phyloP scores from a whole-genome alignment of 1,140 invertebrate species.

The Ridgeia piscesae region DNA sequence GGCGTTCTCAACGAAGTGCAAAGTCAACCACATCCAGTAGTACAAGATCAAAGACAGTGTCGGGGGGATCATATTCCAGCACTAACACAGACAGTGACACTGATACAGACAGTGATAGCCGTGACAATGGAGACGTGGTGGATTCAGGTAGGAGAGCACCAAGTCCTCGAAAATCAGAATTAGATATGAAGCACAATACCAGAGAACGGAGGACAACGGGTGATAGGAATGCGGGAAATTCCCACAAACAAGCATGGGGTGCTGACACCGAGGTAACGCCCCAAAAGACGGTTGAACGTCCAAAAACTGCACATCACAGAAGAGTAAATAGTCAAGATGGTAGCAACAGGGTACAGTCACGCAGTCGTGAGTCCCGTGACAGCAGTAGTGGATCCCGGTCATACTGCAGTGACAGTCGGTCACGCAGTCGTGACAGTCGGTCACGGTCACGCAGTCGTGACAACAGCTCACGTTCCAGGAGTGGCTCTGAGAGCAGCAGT shows the following conservation, averaged over 20 bases:
- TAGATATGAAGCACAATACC: not conserved
- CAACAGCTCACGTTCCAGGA: slow-evolving; percentile 36
- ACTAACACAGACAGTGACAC: not conserved
- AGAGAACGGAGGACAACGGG: not conserved
- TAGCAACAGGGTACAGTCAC: not conserved
- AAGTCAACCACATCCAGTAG: not conserved
- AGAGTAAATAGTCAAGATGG: not conserved
- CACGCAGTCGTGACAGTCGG: not conserved
- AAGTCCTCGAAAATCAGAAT: not conserved
- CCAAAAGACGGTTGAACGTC: not conserved
- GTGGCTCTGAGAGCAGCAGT: slow-evolving; percentile 39
- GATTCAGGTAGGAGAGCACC: not conserved
- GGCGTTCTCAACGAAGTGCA: not conserved
- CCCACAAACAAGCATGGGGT: not conserved
- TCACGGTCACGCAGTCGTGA: not conserved
- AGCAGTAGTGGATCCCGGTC: not conserved
- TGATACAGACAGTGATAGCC: not conserved
- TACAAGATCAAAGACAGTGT: too few species aligned
- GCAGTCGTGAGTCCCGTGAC: not conserved
- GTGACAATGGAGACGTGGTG: not conserved
- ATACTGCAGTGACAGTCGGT: not conserved
- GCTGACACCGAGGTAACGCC: not conserved
- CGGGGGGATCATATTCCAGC: not conserved
- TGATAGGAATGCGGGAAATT: not conserved
- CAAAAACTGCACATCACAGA: not conserved